Conservation (phyloP, 2,113 vertebrate species). For the Opisthocomus hoazin region DNA sequence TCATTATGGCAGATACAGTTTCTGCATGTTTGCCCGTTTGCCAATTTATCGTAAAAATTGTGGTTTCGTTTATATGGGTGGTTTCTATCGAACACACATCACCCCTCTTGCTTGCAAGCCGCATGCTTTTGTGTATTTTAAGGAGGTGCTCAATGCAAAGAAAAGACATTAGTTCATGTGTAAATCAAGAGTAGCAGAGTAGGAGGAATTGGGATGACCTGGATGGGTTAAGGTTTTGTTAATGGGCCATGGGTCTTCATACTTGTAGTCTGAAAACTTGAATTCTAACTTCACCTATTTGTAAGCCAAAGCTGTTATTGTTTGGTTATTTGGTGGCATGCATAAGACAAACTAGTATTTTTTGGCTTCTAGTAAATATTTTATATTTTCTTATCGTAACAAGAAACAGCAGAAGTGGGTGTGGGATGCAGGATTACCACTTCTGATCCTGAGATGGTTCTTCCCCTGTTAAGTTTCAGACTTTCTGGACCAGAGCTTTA, state of each 20-base stretch:
- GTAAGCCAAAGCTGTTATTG: background rate
- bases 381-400: background rate
- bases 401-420: background rate
- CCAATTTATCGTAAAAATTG: background rate
- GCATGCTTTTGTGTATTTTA: background rate
- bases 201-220: background rate
- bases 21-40: background rate
- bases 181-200: background rate
- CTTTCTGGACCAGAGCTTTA: background rate
- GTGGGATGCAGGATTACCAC: background rate
- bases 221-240: background rate
- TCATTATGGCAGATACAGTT: slow-evolving; percentile 32
- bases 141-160: background rate
- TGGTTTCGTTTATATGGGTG: slow-evolving; percentile 17
- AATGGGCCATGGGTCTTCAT: background rate
- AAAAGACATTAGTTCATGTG: background rate
- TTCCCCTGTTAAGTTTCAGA: background rate
- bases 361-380: background rate
- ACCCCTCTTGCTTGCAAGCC: background rate
- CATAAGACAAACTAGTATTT: background rate
- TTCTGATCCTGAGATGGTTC: background rate
- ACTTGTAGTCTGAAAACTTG: background rate
- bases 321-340: background rate
- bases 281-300: background rate
- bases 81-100: background rate